These are phyloP conservation scores for Cancer borealis DNA, from an alignment of 2,888 invertebrate genomes.

Conservation along the genomic window DNA sequence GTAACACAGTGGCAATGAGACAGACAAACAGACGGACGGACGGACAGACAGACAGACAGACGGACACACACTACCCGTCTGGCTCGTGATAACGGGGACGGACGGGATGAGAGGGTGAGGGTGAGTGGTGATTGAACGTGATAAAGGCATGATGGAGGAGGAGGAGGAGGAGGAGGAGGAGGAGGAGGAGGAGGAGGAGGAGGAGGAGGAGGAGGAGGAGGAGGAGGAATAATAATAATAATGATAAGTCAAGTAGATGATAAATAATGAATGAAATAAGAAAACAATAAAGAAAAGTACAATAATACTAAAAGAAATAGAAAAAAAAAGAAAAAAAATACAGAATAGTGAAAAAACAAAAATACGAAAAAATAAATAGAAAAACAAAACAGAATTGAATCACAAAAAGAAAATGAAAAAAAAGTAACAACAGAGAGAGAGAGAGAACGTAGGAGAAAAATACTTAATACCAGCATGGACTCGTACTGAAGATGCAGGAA, in stretches of 20 bases:
- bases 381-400: background rate
- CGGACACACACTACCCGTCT: background rate
- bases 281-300: too few relatives aligned
- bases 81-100: background rate
- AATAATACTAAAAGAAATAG: background rate
- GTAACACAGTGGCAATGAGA: background rate
- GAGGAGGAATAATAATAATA: background rate
- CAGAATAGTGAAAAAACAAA: background rate
- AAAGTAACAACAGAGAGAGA: too few relatives aligned
- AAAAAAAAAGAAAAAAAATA: background rate
- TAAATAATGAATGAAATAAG: background rate
- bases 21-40: background rate
- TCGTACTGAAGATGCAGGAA: background rate
- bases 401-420: too few relatives aligned
- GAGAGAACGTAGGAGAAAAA: too few relatives aligned
- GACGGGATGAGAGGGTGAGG: constrained; percentile 6
- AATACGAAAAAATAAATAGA: background rate
- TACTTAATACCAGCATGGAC: too few relatives aligned
- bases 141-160: constrained; percentile 10
- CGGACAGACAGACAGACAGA: background rate
- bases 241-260: background rate
- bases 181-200: background rate
- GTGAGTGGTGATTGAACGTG: background rate
- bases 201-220: background rate
- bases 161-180: constrained; percentile 24